Evolutionary conservation across 2,888 invertebrate genomes (phyloP), one percentile per base, ranked within the genome.

Genomic region (Matsumyia berberina): DNA sequence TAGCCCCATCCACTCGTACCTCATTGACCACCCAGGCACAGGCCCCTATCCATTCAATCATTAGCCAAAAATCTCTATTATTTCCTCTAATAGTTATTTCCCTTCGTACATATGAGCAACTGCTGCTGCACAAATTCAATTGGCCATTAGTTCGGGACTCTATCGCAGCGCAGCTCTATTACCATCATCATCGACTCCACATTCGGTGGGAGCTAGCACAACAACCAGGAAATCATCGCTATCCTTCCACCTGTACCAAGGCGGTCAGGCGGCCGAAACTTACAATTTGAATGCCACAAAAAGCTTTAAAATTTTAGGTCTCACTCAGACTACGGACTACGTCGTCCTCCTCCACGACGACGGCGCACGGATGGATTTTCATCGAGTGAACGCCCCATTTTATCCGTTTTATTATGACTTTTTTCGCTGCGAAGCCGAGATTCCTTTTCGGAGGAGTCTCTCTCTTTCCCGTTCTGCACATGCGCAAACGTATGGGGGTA

Each of bases 311-410:
- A 62, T 73, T 78, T 83, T 74, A 67, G 78, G 73, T 78, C 78
- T 78, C 58, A 81, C 76, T 81, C 58, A 76, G 53, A 66, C 33
- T 24, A 9, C 5, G 8, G 19, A 31, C 46, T 17, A n/a, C 44
- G n/a, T 24, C 24, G 24, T 24, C 24, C 24, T 24, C 37, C 49
- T n/a, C 39, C 33, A 4, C 29, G 17, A 12, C 57, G 1, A 4
- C 24, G 1, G 24, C 8, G 46, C 12, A 46, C 49, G 37, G 46
- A 35, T 69, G 69, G 62, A 62, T 79, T 83, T 83, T 83, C 83
- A 78, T 83, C 83, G 44, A 83, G 83, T 69, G 73, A 64, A 83
- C 83, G 83, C 83, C 83, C 83, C 64, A 62, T 83, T 24, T 67
- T 73, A 66, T 73, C 44, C 51, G 60, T 69, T 33, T 79, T 72